Percentiles rank a stretch among this genome's conserved stretches.
phyloP scores from a whole-genome alignment of 2,113 vertebrate genomes.

The Clinocottus analis region DNA sequence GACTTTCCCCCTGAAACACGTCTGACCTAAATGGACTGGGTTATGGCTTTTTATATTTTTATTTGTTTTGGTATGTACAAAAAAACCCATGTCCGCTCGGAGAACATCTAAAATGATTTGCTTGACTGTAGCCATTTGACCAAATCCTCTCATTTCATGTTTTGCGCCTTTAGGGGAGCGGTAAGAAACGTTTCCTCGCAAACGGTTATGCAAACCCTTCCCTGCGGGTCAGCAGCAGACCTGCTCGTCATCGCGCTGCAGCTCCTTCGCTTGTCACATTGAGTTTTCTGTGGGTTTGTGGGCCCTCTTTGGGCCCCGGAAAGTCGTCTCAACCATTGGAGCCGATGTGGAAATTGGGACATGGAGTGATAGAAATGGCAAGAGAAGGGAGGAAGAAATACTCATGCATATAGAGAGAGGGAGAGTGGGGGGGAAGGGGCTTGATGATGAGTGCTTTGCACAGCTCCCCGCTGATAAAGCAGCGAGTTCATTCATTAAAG shows the following conservation, averaged over 20 bases:
- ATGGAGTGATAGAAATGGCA: neutral
- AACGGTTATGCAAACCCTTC: conserved; percentile 21
- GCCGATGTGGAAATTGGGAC: neutral
- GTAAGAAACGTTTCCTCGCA: no score
- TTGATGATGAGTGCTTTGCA: conserved; percentile 6
- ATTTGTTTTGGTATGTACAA: neutral
- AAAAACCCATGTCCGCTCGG: neutral
- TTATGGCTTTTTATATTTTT: no score
- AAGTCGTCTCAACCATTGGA: neutral
- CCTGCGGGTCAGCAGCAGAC: conserved; percentile 3
- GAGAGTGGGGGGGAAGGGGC: neutral
- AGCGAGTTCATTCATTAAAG: neutral
- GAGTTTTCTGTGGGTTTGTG: neutral
- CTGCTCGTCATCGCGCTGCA: conserved; percentile 6
- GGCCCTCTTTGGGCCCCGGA: no score
- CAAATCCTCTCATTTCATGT: neutral
- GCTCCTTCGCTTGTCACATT: neutral
- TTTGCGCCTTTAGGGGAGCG: neutral
- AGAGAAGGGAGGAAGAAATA: neutral
- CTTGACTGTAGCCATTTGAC: neutral
- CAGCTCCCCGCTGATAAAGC: conserved; percentile 10
- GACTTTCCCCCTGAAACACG: neutral
- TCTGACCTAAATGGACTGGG: neutral
- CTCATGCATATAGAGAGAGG: no score
- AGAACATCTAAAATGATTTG: neutral